These are phyloP conservation scores for Plusia festucae DNA, from an alignment of 2,888 invertebrate species.

Conservation along the genomic window DNA sequence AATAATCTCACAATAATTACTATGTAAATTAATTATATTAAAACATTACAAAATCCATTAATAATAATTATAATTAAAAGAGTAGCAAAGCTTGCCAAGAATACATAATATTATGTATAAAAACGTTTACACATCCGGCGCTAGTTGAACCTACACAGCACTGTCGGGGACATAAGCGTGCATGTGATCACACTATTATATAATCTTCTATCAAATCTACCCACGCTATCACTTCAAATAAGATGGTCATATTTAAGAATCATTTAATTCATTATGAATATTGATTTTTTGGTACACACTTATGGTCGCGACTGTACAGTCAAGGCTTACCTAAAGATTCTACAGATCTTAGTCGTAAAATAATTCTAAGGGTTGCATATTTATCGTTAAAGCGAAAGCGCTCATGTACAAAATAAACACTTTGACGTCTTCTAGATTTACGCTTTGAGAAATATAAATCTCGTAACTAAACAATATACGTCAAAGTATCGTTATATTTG, in stretches of 20 bases:
- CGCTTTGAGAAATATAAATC: slow-evolving; percentile 31
- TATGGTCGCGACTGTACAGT: slow-evolving; percentile 39
- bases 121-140: slow-evolving; percentile 69
- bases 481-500: slow-evolving; percentile 44
- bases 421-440: slow-evolving; percentile 33
- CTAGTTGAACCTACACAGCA: slow-evolving; percentile 42
- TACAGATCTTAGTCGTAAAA: slow-evolving; percentile 48
- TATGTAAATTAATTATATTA: slow-evolving; percentile 87
- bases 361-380: slow-evolving; percentile 52
- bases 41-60: slow-evolving; percentile 88
- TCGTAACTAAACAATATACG: slow-evolving; percentile 32
- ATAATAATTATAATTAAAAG: slow-evolving; percentile 85
- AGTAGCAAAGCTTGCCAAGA: slow-evolving; percentile 81
- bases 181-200: slow-evolving; percentile 20
- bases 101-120: slow-evolving; percentile 78
- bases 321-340: slow-evolving; percentile 38
- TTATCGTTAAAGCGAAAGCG: slow-evolving; percentile 48
- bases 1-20: slow-evolving; percentile 85
- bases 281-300: slow-evolving; percentile 34
- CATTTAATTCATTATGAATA: slow-evolving; percentile 30
- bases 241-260: slow-evolving; percentile 18
- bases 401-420: slow-evolving; percentile 39
- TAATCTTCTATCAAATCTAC: slow-evolving; percentile 35
- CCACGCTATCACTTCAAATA: slow-evolving; percentile 12
- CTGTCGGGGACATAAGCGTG: slow-evolving; percentile 56